Conservation (phyloP, 2,888 invertebrate species). For the Coelopa pilipes region DNA sequence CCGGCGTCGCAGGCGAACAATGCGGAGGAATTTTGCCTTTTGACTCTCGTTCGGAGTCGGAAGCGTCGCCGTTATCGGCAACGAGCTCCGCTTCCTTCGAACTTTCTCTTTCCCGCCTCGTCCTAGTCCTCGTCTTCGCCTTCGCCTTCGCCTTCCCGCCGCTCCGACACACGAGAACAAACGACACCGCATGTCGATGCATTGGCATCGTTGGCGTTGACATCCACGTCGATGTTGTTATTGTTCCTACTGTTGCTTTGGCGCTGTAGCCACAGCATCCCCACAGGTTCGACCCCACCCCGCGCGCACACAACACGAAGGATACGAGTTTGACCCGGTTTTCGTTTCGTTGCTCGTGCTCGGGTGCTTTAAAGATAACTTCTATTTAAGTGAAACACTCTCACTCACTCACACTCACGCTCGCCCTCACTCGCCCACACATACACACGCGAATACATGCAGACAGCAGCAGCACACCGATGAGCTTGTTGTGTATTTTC, state of each 20-base stretch:
- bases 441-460: conserved; percentile 3
- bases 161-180: not conserved
- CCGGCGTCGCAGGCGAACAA: too few relatives aligned
- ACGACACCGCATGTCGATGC: not conserved
- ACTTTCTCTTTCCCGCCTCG: too few relatives aligned
- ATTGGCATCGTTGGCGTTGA: not conserved
- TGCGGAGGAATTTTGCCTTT: too few relatives aligned
- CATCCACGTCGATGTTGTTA: not conserved
- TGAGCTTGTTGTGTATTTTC: conserved; percentile 1
- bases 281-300: not conserved
- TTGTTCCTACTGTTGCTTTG: not conserved
- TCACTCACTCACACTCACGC: too few relatives aligned
- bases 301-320: not conserved
- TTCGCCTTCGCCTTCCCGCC: not conserved
- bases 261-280: too few relatives aligned
- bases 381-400: conserved; percentile 11
- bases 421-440: not conserved
- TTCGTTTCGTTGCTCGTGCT: conserved; percentile 13
- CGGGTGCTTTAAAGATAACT: not conserved
- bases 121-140: too few relatives aligned
- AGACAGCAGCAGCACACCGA: conserved; percentile 2
- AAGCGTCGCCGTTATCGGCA: not conserved
- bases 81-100: not conserved
- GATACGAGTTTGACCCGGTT: conserved; percentile 31
- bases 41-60: too few relatives aligned